Percentiles rank a stretch among this genome's conserved stretches.
phyloP scores from a whole-genome alignment of 2,888 invertebrate species.

The Pseudeuparius sepicola region DNA sequence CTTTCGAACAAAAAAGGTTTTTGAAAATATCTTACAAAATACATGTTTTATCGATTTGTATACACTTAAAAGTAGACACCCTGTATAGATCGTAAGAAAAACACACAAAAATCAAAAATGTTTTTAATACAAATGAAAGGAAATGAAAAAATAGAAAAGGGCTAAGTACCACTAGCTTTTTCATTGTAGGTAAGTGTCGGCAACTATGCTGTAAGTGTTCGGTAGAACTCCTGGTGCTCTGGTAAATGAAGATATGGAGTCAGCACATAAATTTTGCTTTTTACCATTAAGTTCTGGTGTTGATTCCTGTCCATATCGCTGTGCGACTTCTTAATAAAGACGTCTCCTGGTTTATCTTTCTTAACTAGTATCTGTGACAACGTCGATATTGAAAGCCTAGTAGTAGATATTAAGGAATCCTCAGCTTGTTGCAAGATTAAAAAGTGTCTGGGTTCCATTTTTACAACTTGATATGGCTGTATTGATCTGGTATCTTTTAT shows the following conservation, averaged over 20 bases:
- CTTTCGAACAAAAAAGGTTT: too few relatives aligned
- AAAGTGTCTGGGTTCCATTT: conserved; percentile 11
- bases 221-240: conserved; percentile 9
- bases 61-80: too few relatives aligned
- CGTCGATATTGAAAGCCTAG: too few relatives aligned
- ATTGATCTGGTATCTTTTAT: conserved; percentile 11
- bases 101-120: conserved; percentile 3
- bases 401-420: conserved; percentile 11
- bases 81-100: conserved; percentile 1
- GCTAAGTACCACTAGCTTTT: background rate
- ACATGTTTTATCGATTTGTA: too few relatives aligned
- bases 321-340: too few relatives aligned
- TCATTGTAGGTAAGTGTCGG: background rate
- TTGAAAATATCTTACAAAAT: too few relatives aligned
- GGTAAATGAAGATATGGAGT: conserved; percentile 11
- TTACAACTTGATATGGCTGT: conserved; percentile 11
- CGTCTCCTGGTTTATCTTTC: conserved; percentile 10
- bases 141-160: conserved; percentile 8
- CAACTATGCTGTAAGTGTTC: conserved; percentile 7
- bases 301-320: conserved; percentile 9
- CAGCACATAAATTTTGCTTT: conserved; percentile 10
- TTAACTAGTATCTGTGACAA: conserved; percentile 10
- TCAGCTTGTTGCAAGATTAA: conserved; percentile 9
- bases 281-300: conserved; percentile 3
- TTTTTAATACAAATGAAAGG: conserved; percentile 10